Conservation (phyloP, 2,113 vertebrate genomes). For the Eira barbara region DNA sequence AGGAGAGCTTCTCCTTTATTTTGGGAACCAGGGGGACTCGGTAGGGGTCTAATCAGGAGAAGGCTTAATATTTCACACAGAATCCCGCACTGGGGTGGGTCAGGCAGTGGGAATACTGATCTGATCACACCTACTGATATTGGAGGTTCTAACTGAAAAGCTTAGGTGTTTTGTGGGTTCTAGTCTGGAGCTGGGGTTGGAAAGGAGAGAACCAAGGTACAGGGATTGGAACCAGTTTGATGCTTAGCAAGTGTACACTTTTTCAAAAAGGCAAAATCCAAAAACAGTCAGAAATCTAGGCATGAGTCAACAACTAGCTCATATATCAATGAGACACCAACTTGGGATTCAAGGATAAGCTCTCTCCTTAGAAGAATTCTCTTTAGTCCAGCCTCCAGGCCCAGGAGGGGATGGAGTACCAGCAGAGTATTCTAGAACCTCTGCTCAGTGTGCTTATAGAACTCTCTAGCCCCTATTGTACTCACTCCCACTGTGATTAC, state of each 20-base stretch:
- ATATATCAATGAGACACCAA: neutral
- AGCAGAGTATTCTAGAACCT: neutral
- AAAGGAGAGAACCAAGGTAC: neutral
- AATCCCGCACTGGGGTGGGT: neutral
- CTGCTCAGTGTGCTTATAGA: neutral
- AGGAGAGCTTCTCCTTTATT: neutral
- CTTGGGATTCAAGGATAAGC: neutral
- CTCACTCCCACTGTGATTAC: neutral
- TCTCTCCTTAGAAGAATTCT: neutral
- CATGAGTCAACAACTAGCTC: neutral
- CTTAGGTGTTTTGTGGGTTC: neutral
- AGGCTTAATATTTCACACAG: neutral
- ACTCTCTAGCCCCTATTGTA: neutral
- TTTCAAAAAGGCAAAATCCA: constrained; percentile 11
- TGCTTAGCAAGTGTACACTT: neutral
- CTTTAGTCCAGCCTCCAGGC: neutral
- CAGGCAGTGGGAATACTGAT: neutral
- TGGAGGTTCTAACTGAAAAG: neutral
- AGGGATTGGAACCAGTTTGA: neutral
- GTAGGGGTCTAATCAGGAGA: neutral
- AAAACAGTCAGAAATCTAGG: neutral
- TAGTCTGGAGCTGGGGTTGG: neutral
- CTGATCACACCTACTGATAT: neutral
- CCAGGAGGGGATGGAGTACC: neutral
- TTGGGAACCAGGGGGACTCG: neutral